Evolutionary conservation across 2,888 invertebrate genomes (phyloP).

Genomic region (Sminthurinus aureus): DNA sequence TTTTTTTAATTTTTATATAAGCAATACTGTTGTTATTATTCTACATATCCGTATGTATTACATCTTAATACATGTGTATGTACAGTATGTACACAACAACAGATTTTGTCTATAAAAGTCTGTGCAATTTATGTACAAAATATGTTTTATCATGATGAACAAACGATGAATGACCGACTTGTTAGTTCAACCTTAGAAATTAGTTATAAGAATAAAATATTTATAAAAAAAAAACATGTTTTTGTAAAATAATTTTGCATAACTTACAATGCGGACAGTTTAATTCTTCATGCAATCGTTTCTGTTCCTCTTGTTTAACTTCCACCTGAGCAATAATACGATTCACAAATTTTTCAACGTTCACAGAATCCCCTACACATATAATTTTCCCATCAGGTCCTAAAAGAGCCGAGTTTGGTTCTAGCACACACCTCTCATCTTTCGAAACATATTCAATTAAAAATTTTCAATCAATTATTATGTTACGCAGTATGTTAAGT

Average conservation of each 20-base stretch:
- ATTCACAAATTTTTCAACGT: constrained; percentile 49
- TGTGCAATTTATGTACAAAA: too few species aligned
- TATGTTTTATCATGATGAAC: not conserved
- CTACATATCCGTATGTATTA: too few species aligned
- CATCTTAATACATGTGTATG: too few species aligned
- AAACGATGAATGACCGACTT: not conserved
- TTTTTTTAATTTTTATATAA: too few species aligned
- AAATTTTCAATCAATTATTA: too few species aligned
- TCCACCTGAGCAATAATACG: constrained; percentile 49
- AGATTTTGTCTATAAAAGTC: too few species aligned
- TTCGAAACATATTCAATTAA: too few species aligned
- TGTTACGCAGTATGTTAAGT: too few species aligned
- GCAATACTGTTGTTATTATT: too few species aligned
- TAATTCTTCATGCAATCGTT: constrained; percentile 26
- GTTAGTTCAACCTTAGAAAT: not conserved
- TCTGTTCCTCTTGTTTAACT: constrained; percentile 40
- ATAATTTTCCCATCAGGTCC: constrained; percentile 73
- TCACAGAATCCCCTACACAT: constrained; percentile 51
- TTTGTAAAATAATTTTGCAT: not conserved
- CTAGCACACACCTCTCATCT: constrained; percentile 61
- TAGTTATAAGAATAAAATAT: not conserved
- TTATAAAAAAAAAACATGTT: not conserved
- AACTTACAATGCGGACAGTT: constrained; percentile 56
- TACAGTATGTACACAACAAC: not conserved
- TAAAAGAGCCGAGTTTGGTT: constrained; percentile 69